A percentile compares a stretch with the other conserved stretches of the same genome.
phyloP scores from a whole-genome alignment of 2,888 invertebrate genomes.

The Elysia crispata region DNA sequence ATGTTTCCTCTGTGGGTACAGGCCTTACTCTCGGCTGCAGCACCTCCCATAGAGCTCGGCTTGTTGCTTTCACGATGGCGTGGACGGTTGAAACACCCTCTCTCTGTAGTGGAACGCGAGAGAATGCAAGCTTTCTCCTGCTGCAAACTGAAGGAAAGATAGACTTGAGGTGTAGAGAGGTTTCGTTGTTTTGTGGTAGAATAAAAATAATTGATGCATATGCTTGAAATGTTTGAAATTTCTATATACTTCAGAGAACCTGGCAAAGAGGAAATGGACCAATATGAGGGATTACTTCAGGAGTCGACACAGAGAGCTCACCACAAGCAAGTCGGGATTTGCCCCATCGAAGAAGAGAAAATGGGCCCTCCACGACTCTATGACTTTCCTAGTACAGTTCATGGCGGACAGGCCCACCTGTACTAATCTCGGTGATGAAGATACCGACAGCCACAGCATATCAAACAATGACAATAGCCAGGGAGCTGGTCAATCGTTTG shows the following conservation, averaged over 20 bases:
- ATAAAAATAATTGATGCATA: too few relatives aligned
- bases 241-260: not conserved
- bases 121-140: not conserved
- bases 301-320: not conserved
- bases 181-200: too few relatives aligned
- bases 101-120: not conserved
- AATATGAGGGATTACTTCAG: conserved; percentile 12
- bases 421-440: not conserved
- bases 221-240: too few relatives aligned
- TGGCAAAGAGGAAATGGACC: conserved; percentile 22
- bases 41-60: not conserved
- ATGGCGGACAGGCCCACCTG: not conserved
- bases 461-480: too few relatives aligned
- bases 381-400: conserved; percentile 16
- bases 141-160: too few relatives aligned
- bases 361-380: conserved; percentile 21
- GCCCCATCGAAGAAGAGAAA: not conserved
- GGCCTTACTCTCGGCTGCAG: not conserved
- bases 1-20: conserved; percentile 11
- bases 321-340: conserved; percentile 11
- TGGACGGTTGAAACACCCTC: not conserved
- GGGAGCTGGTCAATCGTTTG: too few relatives aligned
- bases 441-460: too few relatives aligned
- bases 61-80: not conserved
- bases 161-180: too few relatives aligned